A percentile compares a stretch with the other conserved stretches of the same genome.
These are phyloP conservation scores for Anthonomus grandis DNA, from an alignment of 1,140 invertebrate genomes.

Conservation along the genomic window DNA sequence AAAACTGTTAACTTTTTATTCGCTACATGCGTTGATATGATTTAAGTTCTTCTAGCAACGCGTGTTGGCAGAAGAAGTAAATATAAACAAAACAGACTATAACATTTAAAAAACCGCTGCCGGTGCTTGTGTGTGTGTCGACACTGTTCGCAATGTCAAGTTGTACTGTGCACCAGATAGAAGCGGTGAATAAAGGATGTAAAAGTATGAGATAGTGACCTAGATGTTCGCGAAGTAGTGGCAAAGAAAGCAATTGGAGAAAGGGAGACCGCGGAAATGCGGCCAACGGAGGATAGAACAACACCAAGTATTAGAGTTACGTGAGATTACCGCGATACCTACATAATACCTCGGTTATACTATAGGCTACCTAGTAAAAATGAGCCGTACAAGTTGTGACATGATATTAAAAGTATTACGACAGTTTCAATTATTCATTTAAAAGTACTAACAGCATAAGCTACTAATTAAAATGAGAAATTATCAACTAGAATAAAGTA, in stretches of 20 bases:
- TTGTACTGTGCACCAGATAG: slow-evolving; percentile 26
- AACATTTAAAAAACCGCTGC: slow-evolving; percentile 10
- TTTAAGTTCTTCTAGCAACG: too few species aligned
- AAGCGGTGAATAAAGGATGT: slow-evolving; percentile 39
- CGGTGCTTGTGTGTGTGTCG: slow-evolving; percentile 14
- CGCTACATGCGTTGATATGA: too few species aligned
- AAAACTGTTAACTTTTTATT: too few species aligned
- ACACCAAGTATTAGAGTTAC: slow-evolving; percentile 47
- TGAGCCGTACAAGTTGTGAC: too few species aligned
- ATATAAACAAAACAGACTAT: background rate
- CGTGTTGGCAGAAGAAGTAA: too few species aligned
- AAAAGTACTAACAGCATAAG: too few species aligned
- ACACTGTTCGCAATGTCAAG: slow-evolving; percentile 30
- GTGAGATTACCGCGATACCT: slow-evolving; percentile 48
- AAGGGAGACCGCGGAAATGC: slow-evolving; percentile 49
- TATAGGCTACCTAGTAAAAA: too few species aligned
- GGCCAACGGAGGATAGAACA: slow-evolving; percentile 42
- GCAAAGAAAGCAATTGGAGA: slow-evolving; percentile 48
- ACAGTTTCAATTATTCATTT: too few species aligned
- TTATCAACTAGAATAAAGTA: too few species aligned
- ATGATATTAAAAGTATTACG: too few species aligned
- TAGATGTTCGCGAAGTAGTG: slow-evolving; percentile 46
- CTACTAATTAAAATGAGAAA: too few species aligned
- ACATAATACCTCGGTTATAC: too few species aligned
- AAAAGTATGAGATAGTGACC: slow-evolving; percentile 50